Conservation (phyloP, 2,888 invertebrate species). For the Rhimphoctona megacephalus region DNA sequence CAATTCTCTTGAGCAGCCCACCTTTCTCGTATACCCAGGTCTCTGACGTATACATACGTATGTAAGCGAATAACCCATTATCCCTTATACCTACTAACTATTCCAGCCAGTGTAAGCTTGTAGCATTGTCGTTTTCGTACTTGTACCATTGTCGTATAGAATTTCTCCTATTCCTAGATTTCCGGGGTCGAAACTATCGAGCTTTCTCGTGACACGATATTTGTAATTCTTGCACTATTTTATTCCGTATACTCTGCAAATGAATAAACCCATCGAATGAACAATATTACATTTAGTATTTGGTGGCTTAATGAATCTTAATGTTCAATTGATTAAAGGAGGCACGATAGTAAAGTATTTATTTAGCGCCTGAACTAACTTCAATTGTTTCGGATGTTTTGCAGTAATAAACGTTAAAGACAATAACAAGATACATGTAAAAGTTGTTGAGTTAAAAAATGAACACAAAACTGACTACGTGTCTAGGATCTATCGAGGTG, state of each 20-base stretch:
- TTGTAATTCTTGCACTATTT: constrained; percentile 25
- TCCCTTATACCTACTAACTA: constrained; percentile 72
- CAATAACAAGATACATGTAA: not conserved
- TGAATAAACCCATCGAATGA: not conserved
- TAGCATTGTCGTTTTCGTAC: constrained; percentile 77
- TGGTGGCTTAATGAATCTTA: not conserved
- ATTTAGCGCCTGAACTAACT: not conserved
- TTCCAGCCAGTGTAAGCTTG: constrained; percentile 76
- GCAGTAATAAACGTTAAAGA: not conserved
- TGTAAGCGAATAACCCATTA: constrained; percentile 76
- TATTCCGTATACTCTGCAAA: not conserved
- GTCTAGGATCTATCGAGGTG: not conserved
- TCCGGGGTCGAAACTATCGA: constrained; percentile 58
- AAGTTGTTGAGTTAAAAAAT: not conserved
- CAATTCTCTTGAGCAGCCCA: constrained; percentile 50
- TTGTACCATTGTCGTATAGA: constrained; percentile 70
- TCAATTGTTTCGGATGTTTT: not conserved
- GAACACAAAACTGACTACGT: not conserved
- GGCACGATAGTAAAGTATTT: not conserved
- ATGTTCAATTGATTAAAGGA: not conserved
- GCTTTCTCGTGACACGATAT: constrained; percentile 24
- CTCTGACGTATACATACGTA: constrained; percentile 65
- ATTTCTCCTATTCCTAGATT: constrained; percentile 64
- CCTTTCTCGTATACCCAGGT: constrained; percentile 17
- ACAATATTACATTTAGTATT: constrained; percentile 1